A percentile compares a stretch with the other conserved stretches of the same genome.
phyloP scores from a whole-genome alignment of 1,140 invertebrate species.

The Drosophila ananassae region DNA sequence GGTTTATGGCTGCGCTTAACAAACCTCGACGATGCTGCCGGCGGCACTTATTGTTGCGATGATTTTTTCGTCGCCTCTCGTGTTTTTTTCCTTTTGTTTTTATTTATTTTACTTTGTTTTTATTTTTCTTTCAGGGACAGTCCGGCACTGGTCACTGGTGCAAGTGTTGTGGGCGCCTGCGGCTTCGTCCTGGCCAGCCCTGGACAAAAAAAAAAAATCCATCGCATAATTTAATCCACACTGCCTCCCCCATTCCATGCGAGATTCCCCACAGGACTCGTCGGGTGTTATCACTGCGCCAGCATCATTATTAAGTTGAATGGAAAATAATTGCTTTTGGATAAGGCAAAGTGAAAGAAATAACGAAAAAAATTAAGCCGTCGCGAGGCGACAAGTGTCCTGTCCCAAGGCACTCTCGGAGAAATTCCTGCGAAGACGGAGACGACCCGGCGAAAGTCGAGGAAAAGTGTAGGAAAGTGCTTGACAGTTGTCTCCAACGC shows the following conservation, averaged over 20 bases:
- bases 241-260: slow-evolving; percentile 1
- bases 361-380: slow-evolving; percentile 58
- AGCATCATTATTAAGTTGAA: slow-evolving; percentile 79
- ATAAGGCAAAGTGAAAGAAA: slow-evolving; percentile 80
- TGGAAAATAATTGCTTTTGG: slow-evolving; percentile 83
- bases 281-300: slow-evolving; percentile 60
- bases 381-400: slow-evolving; percentile 33
- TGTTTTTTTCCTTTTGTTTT: slow-evolving; percentile 25
- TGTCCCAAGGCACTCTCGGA: slow-evolving; percentile 20
- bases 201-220: slow-evolving; percentile 41
- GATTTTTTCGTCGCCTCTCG: slow-evolving; percentile 21
- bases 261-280: slow-evolving; percentile 11
- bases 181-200: slow-evolving; percentile 32
- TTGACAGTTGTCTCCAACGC: slow-evolving; percentile 33
- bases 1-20: slow-evolving; percentile 76
- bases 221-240: slow-evolving; percentile 71
- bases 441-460: background rate
- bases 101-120: slow-evolving; percentile 20
- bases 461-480: slow-evolving; percentile 18
- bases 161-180: slow-evolving; percentile 49
- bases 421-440: background rate
- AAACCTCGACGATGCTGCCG: slow-evolving; percentile 62
- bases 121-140: background rate
- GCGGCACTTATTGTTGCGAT: slow-evolving; percentile 47
- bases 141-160: slow-evolving; percentile 44